Percentiles rank a stretch among this genome's conserved stretches.
Conservation (phyloP, 2,888 invertebrate genomes). For the Phytoseiulus persimilis region DNA sequence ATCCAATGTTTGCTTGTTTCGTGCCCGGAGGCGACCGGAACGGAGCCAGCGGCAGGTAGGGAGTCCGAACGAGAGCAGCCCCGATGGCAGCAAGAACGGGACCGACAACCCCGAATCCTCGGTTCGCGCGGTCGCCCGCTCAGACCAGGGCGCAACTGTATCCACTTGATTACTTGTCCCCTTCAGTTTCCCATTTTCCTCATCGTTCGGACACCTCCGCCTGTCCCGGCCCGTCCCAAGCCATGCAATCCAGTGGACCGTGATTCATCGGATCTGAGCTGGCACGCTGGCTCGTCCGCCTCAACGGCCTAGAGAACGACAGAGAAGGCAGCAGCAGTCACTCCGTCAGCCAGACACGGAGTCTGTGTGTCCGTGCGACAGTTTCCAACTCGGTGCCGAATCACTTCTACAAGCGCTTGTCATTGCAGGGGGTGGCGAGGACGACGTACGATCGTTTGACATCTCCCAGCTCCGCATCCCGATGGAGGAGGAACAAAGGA, state of each 20-base stretch:
- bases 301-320: not conserved
- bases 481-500: conserved; percentile 44
- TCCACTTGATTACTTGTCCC: not conserved
- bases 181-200: not conserved
- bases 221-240: not conserved
- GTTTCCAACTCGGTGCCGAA: not conserved
- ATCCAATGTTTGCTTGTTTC: not conserved
- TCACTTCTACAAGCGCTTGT: not conserved
- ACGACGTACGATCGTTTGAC: conserved; percentile 81
- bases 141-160: not conserved
- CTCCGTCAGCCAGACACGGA: not conserved
- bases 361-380: not conserved
- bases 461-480: conserved; percentile 63
- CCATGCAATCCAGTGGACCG: not conserved
- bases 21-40: not conserved
- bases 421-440: conserved; percentile 68
- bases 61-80: not conserved
- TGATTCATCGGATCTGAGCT: not conserved
- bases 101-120: not conserved
- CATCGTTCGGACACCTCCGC: not conserved
- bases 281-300: not conserved
- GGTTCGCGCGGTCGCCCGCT: not conserved
- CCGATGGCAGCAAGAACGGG: too few relatives aligned
- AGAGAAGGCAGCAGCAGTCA: not conserved
- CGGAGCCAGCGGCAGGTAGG: not conserved